phyloP scores from a whole-genome alignment of 1,140 invertebrate species.

The Listronotus oregonensis region DNA sequence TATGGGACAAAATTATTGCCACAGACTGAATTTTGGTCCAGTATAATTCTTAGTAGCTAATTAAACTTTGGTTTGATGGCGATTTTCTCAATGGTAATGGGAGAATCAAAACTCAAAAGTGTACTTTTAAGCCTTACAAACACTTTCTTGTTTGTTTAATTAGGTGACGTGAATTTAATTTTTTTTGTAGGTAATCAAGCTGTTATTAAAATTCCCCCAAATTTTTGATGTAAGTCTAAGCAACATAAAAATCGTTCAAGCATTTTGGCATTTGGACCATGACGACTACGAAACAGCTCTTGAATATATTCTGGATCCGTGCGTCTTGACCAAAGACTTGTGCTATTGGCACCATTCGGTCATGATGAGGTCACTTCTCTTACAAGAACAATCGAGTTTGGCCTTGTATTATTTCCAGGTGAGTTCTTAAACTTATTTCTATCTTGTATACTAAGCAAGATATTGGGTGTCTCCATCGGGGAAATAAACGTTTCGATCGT shows the following conservation, averaged over 20 bases:
- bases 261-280: slow-evolving; percentile 86
- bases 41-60: no score
- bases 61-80: no score
- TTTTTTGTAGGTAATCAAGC: slow-evolving; percentile 61
- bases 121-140: no score
- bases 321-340: slow-evolving; percentile 45
- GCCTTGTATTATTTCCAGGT: slow-evolving; percentile 50
- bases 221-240: slow-evolving; percentile 74
- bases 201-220: slow-evolving; percentile 75
- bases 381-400: slow-evolving; percentile 49
- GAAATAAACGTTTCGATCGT: neutral
- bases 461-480: neutral
- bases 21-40: no score
- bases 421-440: no score
- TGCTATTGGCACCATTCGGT: slow-evolving; percentile 50
- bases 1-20: neutral
- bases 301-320: slow-evolving; percentile 57
- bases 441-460: no score
- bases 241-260: slow-evolving; percentile 75
- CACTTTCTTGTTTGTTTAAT: no score
- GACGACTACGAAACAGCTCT: slow-evolving; percentile 67
- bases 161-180: no score
- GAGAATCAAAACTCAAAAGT: no score
- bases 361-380: slow-evolving; percentile 46
- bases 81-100: no score